Percentiles rank a stretch among this genome's conserved stretches.
Evolutionary conservation across 2,113 vertebrate species (phyloP).

Genomic region (Nesoenas mayeri): DNA sequence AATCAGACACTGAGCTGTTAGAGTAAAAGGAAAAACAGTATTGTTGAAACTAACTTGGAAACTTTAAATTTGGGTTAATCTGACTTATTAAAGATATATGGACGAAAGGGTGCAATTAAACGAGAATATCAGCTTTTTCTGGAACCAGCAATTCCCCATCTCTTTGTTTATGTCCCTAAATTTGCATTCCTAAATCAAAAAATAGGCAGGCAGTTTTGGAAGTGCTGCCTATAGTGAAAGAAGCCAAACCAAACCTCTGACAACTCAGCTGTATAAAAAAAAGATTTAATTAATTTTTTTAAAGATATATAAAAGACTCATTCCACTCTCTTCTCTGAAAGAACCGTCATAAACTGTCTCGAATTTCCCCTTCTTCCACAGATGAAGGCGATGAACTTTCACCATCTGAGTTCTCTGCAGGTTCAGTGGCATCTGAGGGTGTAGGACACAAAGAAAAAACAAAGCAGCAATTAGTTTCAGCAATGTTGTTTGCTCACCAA

Average conservation of each 20-base stretch:
- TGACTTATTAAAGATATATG: background rate
- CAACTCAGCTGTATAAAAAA: background rate
- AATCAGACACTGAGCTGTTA: background rate
- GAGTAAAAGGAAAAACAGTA: background rate
- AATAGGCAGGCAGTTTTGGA: background rate
- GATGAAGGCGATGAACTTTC: slow-evolving; percentile 64
- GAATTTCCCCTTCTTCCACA: slow-evolving; percentile 70
- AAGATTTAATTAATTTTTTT: background rate
- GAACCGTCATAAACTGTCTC: slow-evolving; percentile 40
- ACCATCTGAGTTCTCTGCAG: slow-evolving; percentile 41
- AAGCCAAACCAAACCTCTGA: background rate
- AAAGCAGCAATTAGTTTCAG: slow-evolving; percentile 58
- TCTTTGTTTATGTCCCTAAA: slow-evolving; percentile 12
- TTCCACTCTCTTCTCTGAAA: background rate
- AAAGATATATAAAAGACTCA: background rate
- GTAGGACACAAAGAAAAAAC: slow-evolving; percentile 4
- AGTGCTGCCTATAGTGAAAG: background rate
- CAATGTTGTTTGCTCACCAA: background rate
- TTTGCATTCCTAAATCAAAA: background rate
- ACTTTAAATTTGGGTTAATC: background rate
- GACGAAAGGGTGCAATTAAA: background rate
- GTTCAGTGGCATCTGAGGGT: slow-evolving; percentile 67
- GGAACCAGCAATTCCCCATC: background rate
- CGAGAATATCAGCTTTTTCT: background rate
- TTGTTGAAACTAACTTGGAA: background rate